Base-by-base conservation (phyloP, 2,888 invertebrate genomes). In the Andrena camellia region DNA sequence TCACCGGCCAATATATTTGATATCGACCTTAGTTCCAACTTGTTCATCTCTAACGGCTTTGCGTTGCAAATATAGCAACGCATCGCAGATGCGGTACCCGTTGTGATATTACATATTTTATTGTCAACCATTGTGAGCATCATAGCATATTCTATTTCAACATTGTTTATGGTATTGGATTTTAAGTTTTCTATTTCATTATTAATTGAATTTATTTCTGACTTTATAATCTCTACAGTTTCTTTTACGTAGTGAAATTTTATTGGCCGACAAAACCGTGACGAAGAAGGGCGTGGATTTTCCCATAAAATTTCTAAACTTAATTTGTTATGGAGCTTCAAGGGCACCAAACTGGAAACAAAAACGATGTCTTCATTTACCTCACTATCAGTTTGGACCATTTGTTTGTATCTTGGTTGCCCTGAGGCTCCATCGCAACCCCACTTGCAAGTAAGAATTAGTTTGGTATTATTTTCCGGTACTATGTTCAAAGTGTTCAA, bases 331-430 rank as follows among this genome's bases (percentile, higher is more conserved):
- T 66, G 50, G 1, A 66, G 29, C 29, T 13, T 50, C 20, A 54
- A 17, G 6, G 52, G 52, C 10, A 54, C 31, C 33, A 64, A 64
- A 57, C 69, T 69, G 8, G 57, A 69, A 69, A 57, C 33, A 20
- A 69, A 57, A 57, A 69, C n/a, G 0, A 0, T 33, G 10, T 69
- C 57, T 20, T 69, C 35, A 10, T 69, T 33, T 2, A 31, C 35
- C 10, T 35, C 35, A 8, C n/a, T 57, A 33, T 33, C 57, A 17
- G 8, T n/a, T 13, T 69, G 29, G 4, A n/a, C 13, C 6, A 50
- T 33, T 57, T 69, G 69, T 31, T 57, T 57, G 33, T 57, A 69
- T 33, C 69, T 54, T n/a, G 31, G 57, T 57, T 69, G 57, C 20
- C 57, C 31, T 10, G 33, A 54, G 54, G 10, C 35, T 35, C 35